Conservation (phyloP, 2,888 invertebrate species). For the Trissonchulus sp. region DNA sequence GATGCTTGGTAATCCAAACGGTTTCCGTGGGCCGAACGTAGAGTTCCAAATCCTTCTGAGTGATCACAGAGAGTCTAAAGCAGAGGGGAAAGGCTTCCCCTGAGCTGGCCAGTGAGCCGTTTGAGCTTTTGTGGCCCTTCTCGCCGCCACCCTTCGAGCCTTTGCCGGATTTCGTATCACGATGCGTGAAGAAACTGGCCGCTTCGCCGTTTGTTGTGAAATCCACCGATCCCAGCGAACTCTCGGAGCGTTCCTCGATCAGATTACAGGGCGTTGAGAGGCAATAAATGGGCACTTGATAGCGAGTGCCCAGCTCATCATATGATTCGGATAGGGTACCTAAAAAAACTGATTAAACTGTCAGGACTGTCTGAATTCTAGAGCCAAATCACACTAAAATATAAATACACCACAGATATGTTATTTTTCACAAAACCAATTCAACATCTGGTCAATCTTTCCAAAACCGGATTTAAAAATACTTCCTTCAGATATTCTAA, state of each 20-base stretch:
- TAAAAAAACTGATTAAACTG: too few species aligned
- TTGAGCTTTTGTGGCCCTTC: not conserved
- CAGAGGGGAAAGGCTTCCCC: slow-evolving; percentile 13
- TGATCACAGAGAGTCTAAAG: slow-evolving; percentile 2
- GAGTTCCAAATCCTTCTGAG: slow-evolving; percentile 76
- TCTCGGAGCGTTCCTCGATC: slow-evolving; percentile 65
- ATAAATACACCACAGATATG: too few species aligned
- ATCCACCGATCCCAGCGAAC: not conserved
- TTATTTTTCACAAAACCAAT: too few species aligned
- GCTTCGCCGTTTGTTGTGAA: not conserved
- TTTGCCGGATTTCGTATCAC: too few species aligned
- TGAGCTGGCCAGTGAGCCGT: not conserved
- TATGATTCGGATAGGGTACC: slow-evolving; percentile 88
- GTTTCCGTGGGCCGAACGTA: slow-evolving; percentile 80
- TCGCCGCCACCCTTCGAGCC: not conserved
- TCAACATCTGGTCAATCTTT: too few species aligned
- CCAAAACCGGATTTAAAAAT: too few species aligned
- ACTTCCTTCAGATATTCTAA: too few species aligned
- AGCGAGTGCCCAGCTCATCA: slow-evolving; percentile 89
- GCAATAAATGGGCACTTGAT: slow-evolving; percentile 92
- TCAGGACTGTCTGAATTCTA: too few species aligned
- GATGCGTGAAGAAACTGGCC: not conserved
- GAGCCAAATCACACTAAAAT: too few species aligned
- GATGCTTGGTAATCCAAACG: slow-evolving; percentile 71
- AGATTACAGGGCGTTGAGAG: slow-evolving; percentile 90